A percentile compares a stretch with the other conserved stretches of the same genome.
These are phyloP conservation scores for Tipula helvola DNA, from an alignment of 2,888 invertebrate species.

Conservation along the genomic window DNA sequence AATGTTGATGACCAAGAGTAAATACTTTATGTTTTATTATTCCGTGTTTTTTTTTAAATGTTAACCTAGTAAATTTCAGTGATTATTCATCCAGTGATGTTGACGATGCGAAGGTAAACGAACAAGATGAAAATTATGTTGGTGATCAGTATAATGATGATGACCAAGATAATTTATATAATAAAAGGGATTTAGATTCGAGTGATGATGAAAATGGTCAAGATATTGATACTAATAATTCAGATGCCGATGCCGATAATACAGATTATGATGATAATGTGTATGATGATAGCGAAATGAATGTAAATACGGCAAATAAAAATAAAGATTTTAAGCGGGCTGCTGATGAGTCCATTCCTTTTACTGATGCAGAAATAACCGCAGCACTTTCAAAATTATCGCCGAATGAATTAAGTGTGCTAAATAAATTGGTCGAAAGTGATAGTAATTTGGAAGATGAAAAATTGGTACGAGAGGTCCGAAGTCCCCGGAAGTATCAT, in stretches of 20 bases:
- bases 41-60: not conserved
- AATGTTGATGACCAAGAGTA: not conserved
- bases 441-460: not conserved
- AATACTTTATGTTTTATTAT: not conserved
- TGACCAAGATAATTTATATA: not conserved
- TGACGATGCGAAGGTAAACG: not conserved
- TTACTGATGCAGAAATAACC: constrained; percentile 27
- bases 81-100: not conserved
- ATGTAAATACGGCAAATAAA: not conserved
- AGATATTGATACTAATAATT: not conserved
- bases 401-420: constrained; percentile 23
- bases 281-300: not conserved
- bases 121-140: not conserved
- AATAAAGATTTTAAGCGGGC: not conserved
- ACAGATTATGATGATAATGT: not conserved
- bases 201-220: not conserved
- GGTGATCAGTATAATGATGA: not conserved
- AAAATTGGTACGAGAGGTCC: not conserved
- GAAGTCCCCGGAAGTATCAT: not conserved
- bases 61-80: not conserved
- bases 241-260: not conserved
- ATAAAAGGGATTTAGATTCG: not conserved
- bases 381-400: constrained; percentile 25
- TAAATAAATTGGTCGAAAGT: constrained; percentile 23
- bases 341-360: not conserved